phyloP scores from a whole-genome alignment of 2,113 vertebrate genomes.

The Diphyllodes magnificus region DNA sequence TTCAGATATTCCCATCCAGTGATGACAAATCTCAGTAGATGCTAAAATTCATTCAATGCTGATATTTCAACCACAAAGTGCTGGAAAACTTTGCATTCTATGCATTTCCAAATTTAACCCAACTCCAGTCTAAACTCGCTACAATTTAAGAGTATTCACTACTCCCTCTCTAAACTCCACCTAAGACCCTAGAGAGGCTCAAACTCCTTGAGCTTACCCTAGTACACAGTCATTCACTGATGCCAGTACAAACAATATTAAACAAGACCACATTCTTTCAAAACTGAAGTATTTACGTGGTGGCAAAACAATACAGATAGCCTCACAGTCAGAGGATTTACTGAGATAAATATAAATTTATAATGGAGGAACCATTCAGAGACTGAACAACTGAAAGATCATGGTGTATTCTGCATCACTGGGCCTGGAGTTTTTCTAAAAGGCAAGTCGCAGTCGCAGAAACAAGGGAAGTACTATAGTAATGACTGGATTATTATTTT shows the following conservation, averaged over 20 bases:
- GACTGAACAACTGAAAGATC: neutral
- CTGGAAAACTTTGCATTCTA: neutral
- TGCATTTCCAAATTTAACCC: neutral
- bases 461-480: neutral
- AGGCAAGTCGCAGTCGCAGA: neutral
- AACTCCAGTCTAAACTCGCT: neutral
- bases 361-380: neutral
- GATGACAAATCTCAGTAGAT: neutral
- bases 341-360: neutral
- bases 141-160: neutral
- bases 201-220: neutral
- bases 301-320: neutral
- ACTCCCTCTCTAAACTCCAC: neutral
- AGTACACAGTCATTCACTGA: neutral
- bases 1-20: neutral
- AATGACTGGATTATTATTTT: neutral
- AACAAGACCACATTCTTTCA: neutral
- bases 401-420: neutral
- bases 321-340: neutral
- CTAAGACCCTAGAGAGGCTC: neutral
- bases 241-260: neutral
- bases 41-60: neutral
- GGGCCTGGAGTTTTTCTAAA: neutral
- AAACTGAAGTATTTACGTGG: neutral
- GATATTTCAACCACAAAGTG: neutral